Evolutionary conservation across 37 sponge, comb jelly and placozoan genomes (phyloP).

Genomic region (Cliona cf. orientalis): DNA sequence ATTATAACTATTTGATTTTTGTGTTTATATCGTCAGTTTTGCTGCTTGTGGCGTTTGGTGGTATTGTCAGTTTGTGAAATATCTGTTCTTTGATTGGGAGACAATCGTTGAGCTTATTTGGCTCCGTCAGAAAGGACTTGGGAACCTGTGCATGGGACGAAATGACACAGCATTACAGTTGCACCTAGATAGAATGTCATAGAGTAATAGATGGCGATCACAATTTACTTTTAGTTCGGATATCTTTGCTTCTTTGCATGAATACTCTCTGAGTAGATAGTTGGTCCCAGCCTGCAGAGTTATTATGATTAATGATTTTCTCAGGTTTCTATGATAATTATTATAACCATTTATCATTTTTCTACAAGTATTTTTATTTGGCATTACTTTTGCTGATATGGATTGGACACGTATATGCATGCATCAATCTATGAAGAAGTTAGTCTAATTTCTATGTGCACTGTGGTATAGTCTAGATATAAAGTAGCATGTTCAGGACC

Average conservation of each 20-base stretch:
- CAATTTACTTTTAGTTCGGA: constrained; percentile 42
- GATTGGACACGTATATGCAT: too few species aligned
- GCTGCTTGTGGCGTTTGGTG: background rate
- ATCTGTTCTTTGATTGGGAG: constrained; percentile 45
- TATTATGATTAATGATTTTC: too few species aligned
- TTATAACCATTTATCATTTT: too few species aligned
- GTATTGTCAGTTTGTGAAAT: constrained; percentile 53
- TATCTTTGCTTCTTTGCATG: constrained; percentile 60
- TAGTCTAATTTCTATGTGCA: too few species aligned
- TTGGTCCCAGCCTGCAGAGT: constrained; percentile 67
- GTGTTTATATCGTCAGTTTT: background rate
- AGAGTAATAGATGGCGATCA: background rate
- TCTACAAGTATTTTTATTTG: too few species aligned
- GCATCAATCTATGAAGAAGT: too few species aligned
- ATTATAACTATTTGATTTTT: background rate
- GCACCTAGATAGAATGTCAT: background rate
- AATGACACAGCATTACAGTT: background rate
- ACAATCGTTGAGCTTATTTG: constrained; percentile 47
- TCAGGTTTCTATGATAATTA: too few species aligned
- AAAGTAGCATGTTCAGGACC: too few species aligned
- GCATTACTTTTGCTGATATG: too few species aligned
- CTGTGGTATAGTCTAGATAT: too few species aligned
- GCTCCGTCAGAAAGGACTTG: constrained; percentile 46
- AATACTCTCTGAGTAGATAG: constrained; percentile 79
- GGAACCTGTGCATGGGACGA: too few species aligned